Evolutionary conservation across 2,113 vertebrate species (phyloP).

Genomic region (Mastomys coucha): DNA sequence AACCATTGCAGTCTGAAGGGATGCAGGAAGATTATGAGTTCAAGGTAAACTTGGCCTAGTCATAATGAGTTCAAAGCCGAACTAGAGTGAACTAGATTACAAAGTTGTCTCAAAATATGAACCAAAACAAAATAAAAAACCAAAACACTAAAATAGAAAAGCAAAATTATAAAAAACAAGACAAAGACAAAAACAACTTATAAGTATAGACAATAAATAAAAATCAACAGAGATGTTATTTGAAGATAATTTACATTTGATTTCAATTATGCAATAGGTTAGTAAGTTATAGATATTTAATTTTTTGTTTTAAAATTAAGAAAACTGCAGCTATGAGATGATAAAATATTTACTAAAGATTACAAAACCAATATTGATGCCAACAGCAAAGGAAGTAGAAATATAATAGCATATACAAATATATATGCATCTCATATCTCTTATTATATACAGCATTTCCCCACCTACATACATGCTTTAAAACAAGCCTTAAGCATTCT

Average conservation of each 20-base stretch:
- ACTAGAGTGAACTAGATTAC: background rate
- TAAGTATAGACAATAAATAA: background rate
- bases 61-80: background rate
- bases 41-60: background rate
- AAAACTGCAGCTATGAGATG: background rate
- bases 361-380: background rate
- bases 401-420: background rate
- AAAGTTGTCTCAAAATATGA: background rate
- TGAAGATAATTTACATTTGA: background rate
- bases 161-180: background rate
- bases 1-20: background rate
- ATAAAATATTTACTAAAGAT: background rate
- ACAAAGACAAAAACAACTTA: background rate
- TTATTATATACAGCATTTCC: background rate
- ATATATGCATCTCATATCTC: too few relatives aligned
- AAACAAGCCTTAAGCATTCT: background rate
- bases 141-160: background rate
- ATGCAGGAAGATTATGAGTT: background rate
- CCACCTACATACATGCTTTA: background rate
- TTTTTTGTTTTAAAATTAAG: slow-evolving; percentile 33
- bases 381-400: background rate
- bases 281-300: background rate
- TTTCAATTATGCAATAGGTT: background rate
- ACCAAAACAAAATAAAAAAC: background rate
- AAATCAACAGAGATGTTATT: background rate